phyloP scores from a whole-genome alignment of 2,888 invertebrate genomes.

The Ectobius pallidus region DNA sequence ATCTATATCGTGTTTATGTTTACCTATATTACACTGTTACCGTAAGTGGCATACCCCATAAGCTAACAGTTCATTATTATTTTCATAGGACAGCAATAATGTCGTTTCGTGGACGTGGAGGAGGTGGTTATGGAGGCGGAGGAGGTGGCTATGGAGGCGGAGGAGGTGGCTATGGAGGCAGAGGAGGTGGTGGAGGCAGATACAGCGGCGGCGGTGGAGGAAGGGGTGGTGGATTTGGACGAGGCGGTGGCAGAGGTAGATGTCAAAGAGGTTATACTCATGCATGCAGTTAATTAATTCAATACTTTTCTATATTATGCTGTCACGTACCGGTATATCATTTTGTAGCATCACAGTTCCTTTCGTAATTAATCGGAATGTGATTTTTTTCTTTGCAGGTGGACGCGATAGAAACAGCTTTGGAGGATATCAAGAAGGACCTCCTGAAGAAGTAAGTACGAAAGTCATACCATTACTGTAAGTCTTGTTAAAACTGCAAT shows the following conservation, averaged over 20 bases:
- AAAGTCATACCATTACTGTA: too few relatives aligned
- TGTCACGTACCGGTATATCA: too few relatives aligned
- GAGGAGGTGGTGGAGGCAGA: conserved; percentile 34
- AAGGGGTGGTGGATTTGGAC: neutral
- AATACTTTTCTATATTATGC: too few relatives aligned
- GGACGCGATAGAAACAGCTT: conserved; percentile 20
- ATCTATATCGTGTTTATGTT: too few relatives aligned
- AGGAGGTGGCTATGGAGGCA: conserved; percentile 24
- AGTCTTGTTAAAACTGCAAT: too few relatives aligned
- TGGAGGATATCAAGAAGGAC: conserved; percentile 32
- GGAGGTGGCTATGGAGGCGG: neutral
- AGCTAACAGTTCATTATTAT: too few relatives aligned
- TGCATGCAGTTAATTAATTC: too few relatives aligned
- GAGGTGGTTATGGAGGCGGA: conserved; percentile 10
- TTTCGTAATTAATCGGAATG: neutral
- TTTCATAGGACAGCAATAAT: too few relatives aligned
- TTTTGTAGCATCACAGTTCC: neutral
- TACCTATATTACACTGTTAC: too few relatives aligned
- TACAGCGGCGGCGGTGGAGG: conserved; percentile 24
- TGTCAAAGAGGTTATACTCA: too few relatives aligned
- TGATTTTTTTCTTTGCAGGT: conserved; percentile 9
- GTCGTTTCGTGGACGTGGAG: conserved; percentile 34
- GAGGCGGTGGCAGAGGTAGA: conserved; percentile 16
- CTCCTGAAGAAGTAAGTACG: conserved; percentile 37
- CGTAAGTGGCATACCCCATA: too few relatives aligned